Conservation (phyloP, 2,797 vertebrate species). For the Notoglanidium macrostoma region DNA sequence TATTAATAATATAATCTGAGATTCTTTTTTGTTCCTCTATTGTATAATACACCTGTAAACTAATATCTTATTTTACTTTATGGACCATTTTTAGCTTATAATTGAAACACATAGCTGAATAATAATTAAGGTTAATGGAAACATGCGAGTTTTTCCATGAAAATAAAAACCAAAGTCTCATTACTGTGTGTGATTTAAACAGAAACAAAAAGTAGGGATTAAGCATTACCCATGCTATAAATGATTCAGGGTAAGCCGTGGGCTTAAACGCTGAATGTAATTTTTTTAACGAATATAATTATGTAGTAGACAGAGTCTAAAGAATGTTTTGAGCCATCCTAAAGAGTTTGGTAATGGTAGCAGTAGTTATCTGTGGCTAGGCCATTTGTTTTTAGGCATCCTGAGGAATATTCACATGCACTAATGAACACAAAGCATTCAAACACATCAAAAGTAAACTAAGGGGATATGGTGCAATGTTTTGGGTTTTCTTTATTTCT, state of each 20-base stretch:
- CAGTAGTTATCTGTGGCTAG: slow-evolving; percentile 26
- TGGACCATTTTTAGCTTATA: slow-evolving; percentile 20
- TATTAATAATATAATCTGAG: slow-evolving; percentile 65
- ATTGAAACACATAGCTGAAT: slow-evolving; percentile 37
- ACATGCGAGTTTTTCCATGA: slow-evolving; percentile 62
- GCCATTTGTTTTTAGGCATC: background rate
- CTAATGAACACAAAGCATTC: slow-evolving; percentile 10
- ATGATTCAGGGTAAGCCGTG: slow-evolving; percentile 26
- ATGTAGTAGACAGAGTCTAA: slow-evolving; percentile 36
- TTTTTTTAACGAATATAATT: slow-evolving; percentile 28
- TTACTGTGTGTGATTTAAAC: slow-evolving; percentile 46
- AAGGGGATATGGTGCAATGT: slow-evolving; percentile 52
- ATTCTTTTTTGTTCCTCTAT: background rate
- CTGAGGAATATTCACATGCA: slow-evolving; percentile 8
- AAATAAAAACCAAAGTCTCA: slow-evolving; percentile 70
- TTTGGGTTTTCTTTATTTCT: slow-evolving; percentile 11
- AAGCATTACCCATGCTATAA: slow-evolving; percentile 10
- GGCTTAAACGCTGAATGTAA: slow-evolving; percentile 48
- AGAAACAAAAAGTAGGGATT: slow-evolving; percentile 28
- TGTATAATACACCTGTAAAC: slow-evolving; percentile 7
- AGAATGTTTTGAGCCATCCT: slow-evolving; percentile 25
- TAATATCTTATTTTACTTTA: slow-evolving; percentile 37
- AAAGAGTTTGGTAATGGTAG: slow-evolving; percentile 48
- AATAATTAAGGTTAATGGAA: slow-evolving; percentile 45
- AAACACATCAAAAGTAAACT: slow-evolving; percentile 43